Evolutionary conservation across 1,140 invertebrate genomes (phyloP).

Genomic region (Leptoteleia sp.): DNA sequence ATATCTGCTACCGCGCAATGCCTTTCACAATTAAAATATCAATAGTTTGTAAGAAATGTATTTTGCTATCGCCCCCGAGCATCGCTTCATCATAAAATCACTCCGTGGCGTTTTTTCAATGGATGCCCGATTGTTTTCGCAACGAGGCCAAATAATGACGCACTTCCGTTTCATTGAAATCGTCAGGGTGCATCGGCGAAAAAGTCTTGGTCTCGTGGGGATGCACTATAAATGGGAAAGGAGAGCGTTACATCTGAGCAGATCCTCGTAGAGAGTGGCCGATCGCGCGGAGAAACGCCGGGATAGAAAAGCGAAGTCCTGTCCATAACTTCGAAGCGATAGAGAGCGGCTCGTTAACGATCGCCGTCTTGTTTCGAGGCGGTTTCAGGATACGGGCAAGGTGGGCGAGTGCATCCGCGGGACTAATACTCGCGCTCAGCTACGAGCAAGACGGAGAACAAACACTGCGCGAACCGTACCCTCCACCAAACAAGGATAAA

Average conservation of each 20-base stretch:
- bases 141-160: slow-evolving; percentile 48
- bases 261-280: slow-evolving; percentile 62
- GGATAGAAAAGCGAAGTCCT: slow-evolving; percentile 57
- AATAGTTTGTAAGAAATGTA: slow-evolving; percentile 25
- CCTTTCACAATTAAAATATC: slow-evolving; percentile 18
- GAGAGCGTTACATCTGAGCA: slow-evolving; percentile 65
- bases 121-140: slow-evolving; percentile 34
- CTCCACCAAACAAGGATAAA: slow-evolving; percentile 39
- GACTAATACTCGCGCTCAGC: slow-evolving; percentile 13
- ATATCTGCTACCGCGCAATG: too few relatives aligned
- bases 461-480: slow-evolving; percentile 2
- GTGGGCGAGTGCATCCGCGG: slow-evolving; percentile 50
- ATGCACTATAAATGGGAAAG: slow-evolving; percentile 69
- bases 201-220: slow-evolving; percentile 61
- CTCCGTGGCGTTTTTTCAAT: slow-evolving; percentile 15
- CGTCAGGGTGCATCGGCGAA: slow-evolving; percentile 67
- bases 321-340: slow-evolving; percentile 42
- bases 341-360: slow-evolving; percentile 58
- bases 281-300: slow-evolving; percentile 61
- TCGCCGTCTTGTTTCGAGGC: slow-evolving; percentile 35
- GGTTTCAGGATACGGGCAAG: slow-evolving; percentile 40
- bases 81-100: slow-evolving; percentile 10
- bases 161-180: slow-evolving; percentile 63
- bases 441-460: slow-evolving; percentile 21
- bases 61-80: background rate